phyloP scores from a whole-genome alignment of 2,888 invertebrate species.

The Microplitis manilae region DNA sequence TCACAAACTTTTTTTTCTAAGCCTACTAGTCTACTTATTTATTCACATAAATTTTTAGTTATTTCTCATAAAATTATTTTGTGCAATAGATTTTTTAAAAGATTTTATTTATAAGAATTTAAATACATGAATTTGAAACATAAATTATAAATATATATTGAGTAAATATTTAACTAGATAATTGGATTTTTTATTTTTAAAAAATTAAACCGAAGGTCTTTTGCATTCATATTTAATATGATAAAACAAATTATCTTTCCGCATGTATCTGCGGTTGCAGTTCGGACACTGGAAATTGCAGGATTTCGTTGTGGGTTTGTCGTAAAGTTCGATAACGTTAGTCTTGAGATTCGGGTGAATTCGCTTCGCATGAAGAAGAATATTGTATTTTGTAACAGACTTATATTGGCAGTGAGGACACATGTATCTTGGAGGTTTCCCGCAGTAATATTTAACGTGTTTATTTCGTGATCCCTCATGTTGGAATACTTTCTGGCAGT shows the following conservation, averaged over 20 bases:
- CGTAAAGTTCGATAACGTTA: not conserved
- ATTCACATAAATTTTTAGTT: not conserved
- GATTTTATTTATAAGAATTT: too few relatives aligned
- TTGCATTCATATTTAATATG: not conserved
- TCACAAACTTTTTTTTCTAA: not conserved
- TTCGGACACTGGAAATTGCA: not conserved
- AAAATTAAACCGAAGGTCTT: not conserved
- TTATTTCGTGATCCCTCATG: not conserved
- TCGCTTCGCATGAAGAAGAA: slow-evolving; percentile 63
- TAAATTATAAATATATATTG: not conserved
- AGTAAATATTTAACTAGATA: not conserved
- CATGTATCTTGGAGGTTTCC: slow-evolving; percentile 65
- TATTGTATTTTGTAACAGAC: slow-evolving; percentile 65
- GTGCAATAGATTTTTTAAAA: too few relatives aligned
- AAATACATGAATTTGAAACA: too few relatives aligned
- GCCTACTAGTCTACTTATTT: not conserved
- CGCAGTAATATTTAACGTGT: slow-evolving; percentile 40
- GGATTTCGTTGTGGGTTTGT: not conserved
- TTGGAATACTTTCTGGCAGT: not conserved
- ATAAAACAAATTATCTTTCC: not conserved
- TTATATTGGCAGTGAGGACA: slow-evolving; percentile 67
- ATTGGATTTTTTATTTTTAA: not conserved
- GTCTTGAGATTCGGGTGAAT: slow-evolving; percentile 56
- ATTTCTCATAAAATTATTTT: too few relatives aligned
- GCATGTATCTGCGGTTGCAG: not conserved